Conservation (phyloP, 2,888 invertebrate genomes). For the Mimachlamys varia region DNA sequence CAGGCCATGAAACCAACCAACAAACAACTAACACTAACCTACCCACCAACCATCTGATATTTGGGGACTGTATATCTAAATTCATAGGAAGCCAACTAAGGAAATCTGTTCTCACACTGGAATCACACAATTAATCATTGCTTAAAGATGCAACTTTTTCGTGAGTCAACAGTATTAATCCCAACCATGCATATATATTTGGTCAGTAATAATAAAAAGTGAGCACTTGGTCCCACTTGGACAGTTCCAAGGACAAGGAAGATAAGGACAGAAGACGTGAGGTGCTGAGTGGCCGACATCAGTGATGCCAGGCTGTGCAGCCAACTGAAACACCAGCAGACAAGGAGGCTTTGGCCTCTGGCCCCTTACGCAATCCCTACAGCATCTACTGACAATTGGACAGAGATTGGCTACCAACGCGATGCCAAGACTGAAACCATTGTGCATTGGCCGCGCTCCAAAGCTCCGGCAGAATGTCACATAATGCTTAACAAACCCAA, state of each 20-base stretch:
- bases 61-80: background rate
- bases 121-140: background rate
- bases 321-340: background rate
- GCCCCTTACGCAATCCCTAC: background rate
- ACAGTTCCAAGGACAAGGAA: background rate
- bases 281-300: background rate
- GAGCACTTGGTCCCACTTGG: background rate
- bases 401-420: background rate
- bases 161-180: background rate
- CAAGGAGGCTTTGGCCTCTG: background rate
- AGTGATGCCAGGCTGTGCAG: background rate
- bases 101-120: background rate
- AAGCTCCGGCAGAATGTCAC: constrained; percentile 27
- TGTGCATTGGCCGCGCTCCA: background rate
- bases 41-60: background rate
- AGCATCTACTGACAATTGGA: background rate
- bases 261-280: background rate
- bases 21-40: background rate
- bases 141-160: background rate
- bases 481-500: constrained; percentile 29
- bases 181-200: background rate
- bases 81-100: background rate
- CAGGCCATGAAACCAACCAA: background rate
- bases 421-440: constrained; percentile 21
- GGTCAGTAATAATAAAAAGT: background rate